Evolutionary conservation across 2,113 vertebrate species (phyloP).

Genomic region (Leptobrachium ailaonicum): DNA sequence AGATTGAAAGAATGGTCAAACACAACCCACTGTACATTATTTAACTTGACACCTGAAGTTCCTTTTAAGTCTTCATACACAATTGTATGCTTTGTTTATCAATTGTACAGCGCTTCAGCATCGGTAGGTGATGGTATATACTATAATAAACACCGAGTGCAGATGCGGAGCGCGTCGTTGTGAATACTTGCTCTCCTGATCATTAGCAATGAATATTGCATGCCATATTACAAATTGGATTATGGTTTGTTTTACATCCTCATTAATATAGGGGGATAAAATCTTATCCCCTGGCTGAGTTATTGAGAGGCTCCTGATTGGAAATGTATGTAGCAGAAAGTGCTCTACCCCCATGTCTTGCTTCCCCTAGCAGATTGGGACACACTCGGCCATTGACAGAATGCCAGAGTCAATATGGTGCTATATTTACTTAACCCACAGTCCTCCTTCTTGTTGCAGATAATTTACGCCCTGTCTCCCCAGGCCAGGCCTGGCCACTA

Average conservation of each 20-base stretch:
- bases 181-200: conserved; percentile 21
- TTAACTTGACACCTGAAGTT: too few species aligned
- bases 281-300: conserved; percentile 9
- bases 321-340: conserved; percentile 22
- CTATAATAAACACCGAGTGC: too few species aligned
- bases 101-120: too few species aligned
- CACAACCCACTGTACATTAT: too few species aligned
- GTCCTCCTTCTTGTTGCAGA: conserved; percentile 50
- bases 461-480: conserved; percentile 56
- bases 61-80: too few species aligned
- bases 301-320: conserved; percentile 9
- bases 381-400: conserved; percentile 47
- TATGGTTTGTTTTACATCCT: conserved; percentile 20
- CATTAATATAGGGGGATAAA: conserved; percentile 15
- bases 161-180: neutral
- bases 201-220: neutral
- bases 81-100: too few species aligned
- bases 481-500: conserved; percentile 53
- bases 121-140: too few species aligned
- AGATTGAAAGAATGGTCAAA: too few species aligned
- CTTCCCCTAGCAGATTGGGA: conserved; percentile 23
- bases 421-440: conserved; percentile 57
- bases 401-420: conserved; percentile 52
- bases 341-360: conserved; percentile 18
- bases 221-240: conserved; percentile 28